phyloP scores from a whole-genome alignment of 2,797 vertebrate genomes.

The Scleropages formosus region DNA sequence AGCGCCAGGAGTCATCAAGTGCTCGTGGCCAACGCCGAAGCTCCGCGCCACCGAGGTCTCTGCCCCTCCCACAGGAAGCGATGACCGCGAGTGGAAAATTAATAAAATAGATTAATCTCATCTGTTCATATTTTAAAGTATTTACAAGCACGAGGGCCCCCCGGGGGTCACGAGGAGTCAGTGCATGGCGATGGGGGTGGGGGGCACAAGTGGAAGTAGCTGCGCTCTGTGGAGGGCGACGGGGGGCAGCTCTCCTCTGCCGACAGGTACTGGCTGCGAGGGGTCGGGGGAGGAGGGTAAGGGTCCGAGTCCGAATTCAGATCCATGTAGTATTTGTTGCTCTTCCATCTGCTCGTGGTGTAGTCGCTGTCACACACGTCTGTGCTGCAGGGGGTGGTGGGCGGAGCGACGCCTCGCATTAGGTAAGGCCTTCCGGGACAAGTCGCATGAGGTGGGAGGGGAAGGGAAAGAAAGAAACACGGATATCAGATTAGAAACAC shows the following conservation, averaged over 20 bases:
- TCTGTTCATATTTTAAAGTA: conserved; percentile 85
- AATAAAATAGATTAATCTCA: conserved; percentile 84
- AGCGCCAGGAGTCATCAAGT: no score
- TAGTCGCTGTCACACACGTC: conserved; percentile 95
- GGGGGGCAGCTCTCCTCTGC: conserved; percentile 95
- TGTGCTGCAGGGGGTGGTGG: conserved; percentile 92
- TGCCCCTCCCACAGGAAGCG: conserved; percentile 46
- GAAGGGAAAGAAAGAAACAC: background rate
- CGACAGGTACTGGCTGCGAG: conserved; percentile 92
- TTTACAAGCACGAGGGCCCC: conserved; percentile 70
- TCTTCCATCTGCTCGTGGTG: conserved; percentile 86
- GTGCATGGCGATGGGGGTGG: conserved; percentile 95
- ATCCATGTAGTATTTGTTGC: conserved; percentile 93
- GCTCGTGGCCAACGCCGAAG: background rate
- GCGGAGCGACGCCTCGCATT: conserved; percentile 81
- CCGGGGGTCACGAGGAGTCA: conserved; percentile 90
- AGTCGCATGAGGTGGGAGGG: background rate
- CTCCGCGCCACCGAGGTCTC: background rate
- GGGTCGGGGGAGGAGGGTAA: conserved; percentile 89
- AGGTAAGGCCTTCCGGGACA: conserved; percentile 75
- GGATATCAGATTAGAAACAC: background rate
- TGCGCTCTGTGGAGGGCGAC: conserved; percentile 89
- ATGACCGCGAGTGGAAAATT: conserved; percentile 61
- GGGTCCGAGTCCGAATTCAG: conserved; percentile 96
- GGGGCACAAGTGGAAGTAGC: conserved; percentile 92